Evolutionary conservation across 1,140 invertebrate genomes (phyloP).

Genomic region (Dinothrombium tinctorium): DNA sequence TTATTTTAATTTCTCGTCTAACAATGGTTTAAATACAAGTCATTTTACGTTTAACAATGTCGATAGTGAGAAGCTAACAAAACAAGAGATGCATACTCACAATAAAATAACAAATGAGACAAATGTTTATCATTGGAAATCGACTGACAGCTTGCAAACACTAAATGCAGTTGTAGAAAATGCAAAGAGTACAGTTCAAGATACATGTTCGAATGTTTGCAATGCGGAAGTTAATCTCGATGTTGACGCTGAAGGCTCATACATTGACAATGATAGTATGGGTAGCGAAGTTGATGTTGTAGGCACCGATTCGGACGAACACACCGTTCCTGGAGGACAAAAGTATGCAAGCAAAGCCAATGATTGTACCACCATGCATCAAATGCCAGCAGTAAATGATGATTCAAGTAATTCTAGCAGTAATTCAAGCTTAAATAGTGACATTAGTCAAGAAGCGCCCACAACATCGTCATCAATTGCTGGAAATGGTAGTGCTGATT

Average conservation of each 20-base stretch:
- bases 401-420: neutral
- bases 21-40: no score
- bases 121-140: no score
- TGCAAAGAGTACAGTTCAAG: no score
- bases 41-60: no score
- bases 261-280: neutral
- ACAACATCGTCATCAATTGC: neutral
- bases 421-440: neutral
- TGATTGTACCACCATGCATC: neutral
- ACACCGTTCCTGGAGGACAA: neutral
- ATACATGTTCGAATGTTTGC: no score
- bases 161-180: no score
- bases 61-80: no score
- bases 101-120: no score
- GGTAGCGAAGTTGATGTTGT: neutral
- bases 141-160: no score
- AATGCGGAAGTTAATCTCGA: neutral
- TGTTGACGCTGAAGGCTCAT: neutral
- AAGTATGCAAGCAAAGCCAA: neutral
- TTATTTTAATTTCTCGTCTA: no score
- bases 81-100: no score
- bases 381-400: neutral
- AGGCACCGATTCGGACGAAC: neutral
- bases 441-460: constrained; percentile 11
- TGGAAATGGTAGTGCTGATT: constrained; percentile 3